These are phyloP conservation scores for rat (Rattus norvegicus) DNA, from an alignment of 2,113 vertebrate genomes.

Conservation along the genomic window DNA sequence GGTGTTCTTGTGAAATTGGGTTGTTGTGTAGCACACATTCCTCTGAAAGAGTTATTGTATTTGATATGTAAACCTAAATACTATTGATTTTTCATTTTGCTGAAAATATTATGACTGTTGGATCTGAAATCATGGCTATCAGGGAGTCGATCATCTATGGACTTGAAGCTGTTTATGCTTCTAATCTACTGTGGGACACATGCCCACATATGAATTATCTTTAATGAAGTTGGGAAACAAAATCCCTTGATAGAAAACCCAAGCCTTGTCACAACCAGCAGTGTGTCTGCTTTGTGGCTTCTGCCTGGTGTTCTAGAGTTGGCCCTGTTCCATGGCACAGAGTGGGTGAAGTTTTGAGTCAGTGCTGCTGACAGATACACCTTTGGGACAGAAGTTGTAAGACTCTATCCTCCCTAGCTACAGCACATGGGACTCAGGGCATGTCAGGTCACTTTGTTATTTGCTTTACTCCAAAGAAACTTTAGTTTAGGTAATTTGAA, in stretches of 20 bases:
- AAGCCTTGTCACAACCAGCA: not conserved
- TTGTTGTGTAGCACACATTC: not conserved
- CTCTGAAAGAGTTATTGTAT: not conserved
- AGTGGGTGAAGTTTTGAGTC: not conserved
- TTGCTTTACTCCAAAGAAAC: constrained; percentile 28
- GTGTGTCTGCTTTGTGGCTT: not conserved
- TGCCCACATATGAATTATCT: not conserved
- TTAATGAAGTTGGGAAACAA: constrained; percentile 43
- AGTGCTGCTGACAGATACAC: not conserved
- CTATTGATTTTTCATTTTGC: constrained; percentile 30
- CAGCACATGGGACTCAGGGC: not conserved
- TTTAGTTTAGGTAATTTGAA: not conserved
- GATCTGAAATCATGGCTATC: not conserved
- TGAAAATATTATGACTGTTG: not conserved
- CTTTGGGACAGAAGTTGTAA: not conserved
- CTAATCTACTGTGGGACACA: not conserved
- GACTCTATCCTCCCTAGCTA: not conserved
- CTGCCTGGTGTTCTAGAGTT: not conserved
- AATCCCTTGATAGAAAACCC: not conserved
- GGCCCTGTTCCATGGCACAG: not conserved
- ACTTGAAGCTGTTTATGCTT: not conserved
- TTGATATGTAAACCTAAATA: not conserved
- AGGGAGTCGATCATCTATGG: not conserved
- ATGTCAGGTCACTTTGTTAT: not conserved
- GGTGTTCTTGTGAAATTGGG: not conserved